Base-by-base conservation (phyloP, 2,888 invertebrate genomes). In the Notodonta dromedarius region DNA sequence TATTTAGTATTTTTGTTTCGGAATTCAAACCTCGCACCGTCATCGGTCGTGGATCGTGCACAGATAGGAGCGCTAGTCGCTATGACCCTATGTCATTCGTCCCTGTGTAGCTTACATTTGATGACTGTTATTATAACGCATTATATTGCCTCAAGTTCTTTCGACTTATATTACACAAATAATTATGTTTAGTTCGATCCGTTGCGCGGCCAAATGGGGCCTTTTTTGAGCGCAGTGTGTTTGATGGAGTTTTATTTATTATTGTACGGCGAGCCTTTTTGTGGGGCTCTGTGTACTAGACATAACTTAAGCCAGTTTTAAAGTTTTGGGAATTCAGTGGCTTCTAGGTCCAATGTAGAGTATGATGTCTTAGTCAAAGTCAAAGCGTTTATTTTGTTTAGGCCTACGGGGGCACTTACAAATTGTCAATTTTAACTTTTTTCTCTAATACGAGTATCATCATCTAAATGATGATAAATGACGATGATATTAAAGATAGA, bases 41-140 rank as follows among this genome's bases (percentile, higher is more conserved):
- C 3, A 11, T 55, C n/a, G 40, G 39, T 40, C 55, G 40, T 35
- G 35, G 2, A 13, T 7, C 32, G 39, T 55, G 40, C 14, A 40
- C 44, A 24, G 42, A 42, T 46, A 53, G 12, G n/a, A 52, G 52
- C n/a, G 40, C 59, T 62, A 58, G 61, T 55, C 46, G 46, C n/a
- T 60, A 72, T 67, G 76, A 77, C 76, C 77, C 73, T 65, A 72
- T 76, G 77, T 74, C 73, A 69, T 73, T 74, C 67, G 58, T 62
- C 60, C 61, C 60, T 62, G 67, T 67, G 72, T 69, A 77, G 73
- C 74, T 76, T 68, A 76, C 67, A 71, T 72, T 73, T 74, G 76
- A 82, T 82, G 77, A 81, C 80, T 66, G 76, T 76, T 74, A 80
- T 78, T 79, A 78, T 54, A 50, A 60, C 60, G 66, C 63, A 71